Evolutionary conservation across 2,888 invertebrate genomes (phyloP).

Genomic region (Patella pellucida): DNA sequence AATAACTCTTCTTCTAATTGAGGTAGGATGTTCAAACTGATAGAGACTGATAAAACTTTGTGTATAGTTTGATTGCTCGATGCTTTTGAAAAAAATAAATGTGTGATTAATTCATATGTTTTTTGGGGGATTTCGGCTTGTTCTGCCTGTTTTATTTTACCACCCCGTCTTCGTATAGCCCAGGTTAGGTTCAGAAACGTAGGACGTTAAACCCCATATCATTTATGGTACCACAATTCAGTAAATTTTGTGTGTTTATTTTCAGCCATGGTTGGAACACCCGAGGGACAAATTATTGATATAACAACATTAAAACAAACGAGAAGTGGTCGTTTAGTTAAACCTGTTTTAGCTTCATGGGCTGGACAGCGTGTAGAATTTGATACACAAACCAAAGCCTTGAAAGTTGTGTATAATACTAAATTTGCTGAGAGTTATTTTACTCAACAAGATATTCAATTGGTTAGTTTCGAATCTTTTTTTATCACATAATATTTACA

Average conservation of each 20-base stretch:
- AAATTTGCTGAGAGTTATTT: conserved; percentile 29
- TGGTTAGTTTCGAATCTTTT: background rate
- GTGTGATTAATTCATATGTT: no score
- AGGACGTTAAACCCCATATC: no score
- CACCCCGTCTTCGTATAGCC: no score
- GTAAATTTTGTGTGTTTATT: background rate
- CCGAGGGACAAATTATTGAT: conserved; percentile 39
- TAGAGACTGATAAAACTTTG: no score
- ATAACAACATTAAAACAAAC: conserved; percentile 45
- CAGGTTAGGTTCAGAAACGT: no score
- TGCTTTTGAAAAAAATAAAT: no score
- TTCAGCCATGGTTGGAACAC: conserved; percentile 38
- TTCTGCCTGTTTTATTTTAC: no score
- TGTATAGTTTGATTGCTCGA: no score
- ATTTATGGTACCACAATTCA: background rate
- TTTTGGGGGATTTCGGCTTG: no score
- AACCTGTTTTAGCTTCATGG: conserved; percentile 55
- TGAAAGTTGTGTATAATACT: conserved; percentile 34
- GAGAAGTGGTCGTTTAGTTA: conserved; percentile 51
- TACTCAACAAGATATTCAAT: conserved; percentile 9
- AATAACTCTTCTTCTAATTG: no score
- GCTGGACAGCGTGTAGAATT: conserved; percentile 43
- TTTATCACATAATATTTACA: no score
- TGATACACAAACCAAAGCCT: conserved; percentile 33
- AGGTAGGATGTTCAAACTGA: no score